These are phyloP conservation scores for Siphonodentalium dalli DNA, from an alignment of 2,888 invertebrate genomes.

Conservation along the genomic window DNA sequence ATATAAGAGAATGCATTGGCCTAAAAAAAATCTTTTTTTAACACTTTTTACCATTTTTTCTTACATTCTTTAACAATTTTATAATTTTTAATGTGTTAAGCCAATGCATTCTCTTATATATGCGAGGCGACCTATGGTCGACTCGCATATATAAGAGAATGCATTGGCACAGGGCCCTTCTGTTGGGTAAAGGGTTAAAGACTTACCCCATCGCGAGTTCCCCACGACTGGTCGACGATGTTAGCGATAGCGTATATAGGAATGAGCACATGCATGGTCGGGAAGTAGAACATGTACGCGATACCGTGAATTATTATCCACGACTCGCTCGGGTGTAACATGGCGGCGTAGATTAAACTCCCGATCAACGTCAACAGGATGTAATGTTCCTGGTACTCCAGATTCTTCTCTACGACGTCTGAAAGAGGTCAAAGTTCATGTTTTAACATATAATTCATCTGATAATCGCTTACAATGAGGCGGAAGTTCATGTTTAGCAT, in stretches of 20 bases:
- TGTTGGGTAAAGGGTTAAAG: not conserved
- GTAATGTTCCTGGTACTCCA: constrained; percentile 21
- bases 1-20: too few relatives aligned
- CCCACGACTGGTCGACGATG: constrained; percentile 48
- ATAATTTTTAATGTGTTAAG: too few relatives aligned
- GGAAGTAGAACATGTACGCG: constrained; percentile 41
- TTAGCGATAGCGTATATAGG: constrained; percentile 43
- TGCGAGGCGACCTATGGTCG: too few relatives aligned
- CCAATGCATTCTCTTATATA: too few relatives aligned
- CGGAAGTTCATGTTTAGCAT: too few relatives aligned
- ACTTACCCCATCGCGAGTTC: constrained; percentile 41
- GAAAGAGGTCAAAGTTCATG: too few relatives aligned
- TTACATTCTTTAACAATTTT: too few relatives aligned
- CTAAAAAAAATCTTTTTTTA: too few relatives aligned
- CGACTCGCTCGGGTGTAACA: constrained; percentile 37
- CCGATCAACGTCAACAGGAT: constrained; percentile 32
- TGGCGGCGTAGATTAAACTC: constrained; percentile 33
- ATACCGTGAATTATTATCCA: constrained; percentile 34
- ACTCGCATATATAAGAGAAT: too few relatives aligned
- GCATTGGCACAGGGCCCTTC: not conserved
- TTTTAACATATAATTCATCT: too few relatives aligned
- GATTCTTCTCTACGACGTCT: constrained; percentile 26
- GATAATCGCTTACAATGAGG: too few relatives aligned
- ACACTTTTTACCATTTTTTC: too few relatives aligned
- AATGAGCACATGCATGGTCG: constrained; percentile 41